Evolutionary conservation across 92 coral and sea anemone genomes (phyloP).

Genomic region (Palythoa grandis): DNA sequence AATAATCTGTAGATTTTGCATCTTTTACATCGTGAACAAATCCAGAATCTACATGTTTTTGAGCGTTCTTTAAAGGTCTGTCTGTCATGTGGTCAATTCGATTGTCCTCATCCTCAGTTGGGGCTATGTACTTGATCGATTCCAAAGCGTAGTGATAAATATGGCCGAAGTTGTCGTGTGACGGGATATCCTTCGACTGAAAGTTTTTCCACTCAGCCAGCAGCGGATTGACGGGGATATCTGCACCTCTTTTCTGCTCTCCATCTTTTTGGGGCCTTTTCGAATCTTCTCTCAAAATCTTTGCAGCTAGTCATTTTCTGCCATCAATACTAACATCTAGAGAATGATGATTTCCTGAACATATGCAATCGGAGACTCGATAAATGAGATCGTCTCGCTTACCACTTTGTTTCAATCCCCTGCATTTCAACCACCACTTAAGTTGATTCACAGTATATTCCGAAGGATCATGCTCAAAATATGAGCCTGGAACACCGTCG

Average conservation of each 20-base stretch:
- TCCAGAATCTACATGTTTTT: constrained; percentile 67
- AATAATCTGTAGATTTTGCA: constrained; percentile 43
- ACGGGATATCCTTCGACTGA: constrained; percentile 45
- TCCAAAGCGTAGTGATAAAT: too few species aligned
- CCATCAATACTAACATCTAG: constrained; percentile 38
- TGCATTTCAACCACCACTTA: background rate
- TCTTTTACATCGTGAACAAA: constrained; percentile 62
- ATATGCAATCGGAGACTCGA: constrained; percentile 15
- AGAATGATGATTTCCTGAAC: constrained; percentile 29
- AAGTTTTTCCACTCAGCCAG: constrained; percentile 37
- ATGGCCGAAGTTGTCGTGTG: constrained; percentile 53
- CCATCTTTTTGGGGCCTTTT: constrained; percentile 9
- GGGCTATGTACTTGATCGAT: constrained; percentile 40
- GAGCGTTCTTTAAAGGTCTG: constrained; percentile 58
- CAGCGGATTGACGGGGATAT: constrained; percentile 19
- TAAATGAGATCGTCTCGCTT: constrained; percentile 30
- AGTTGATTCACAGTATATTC: too few species aligned
- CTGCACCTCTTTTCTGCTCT: constrained; percentile 3
- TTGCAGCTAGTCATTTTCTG: constrained; percentile 22
- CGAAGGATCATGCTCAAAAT: background rate
- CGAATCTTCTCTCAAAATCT: constrained; percentile 29
- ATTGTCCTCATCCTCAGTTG: constrained; percentile 19
- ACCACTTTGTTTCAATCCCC: too few species aligned
- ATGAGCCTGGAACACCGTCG: background rate
- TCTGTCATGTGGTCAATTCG: constrained; percentile 70